Evolutionary conservation across 2,113 vertebrate genomes (phyloP), one percentile per base, ranked within the genome.

Genomic region (Brienomyrus longianalis): DNA sequence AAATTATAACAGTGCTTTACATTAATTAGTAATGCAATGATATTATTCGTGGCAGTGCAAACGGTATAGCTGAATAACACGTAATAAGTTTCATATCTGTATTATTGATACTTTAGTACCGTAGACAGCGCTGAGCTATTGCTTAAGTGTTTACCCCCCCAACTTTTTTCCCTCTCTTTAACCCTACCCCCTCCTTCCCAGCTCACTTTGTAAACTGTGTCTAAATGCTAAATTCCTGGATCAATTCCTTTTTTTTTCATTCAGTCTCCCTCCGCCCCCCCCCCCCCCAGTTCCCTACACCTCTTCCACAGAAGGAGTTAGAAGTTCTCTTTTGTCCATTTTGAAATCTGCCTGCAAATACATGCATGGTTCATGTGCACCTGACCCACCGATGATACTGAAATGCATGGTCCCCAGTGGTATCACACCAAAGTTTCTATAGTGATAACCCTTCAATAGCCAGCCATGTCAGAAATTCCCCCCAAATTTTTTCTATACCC

Each of bases 151-250:
- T 94, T 92, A 90, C 92, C 93, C 92, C 91, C 80, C 62, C 90
- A 9, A 7, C 2, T 83, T 80, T 93, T 93, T 92, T 89, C 91
- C 92, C 92, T 90, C 91, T 92, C 92, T 87, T 47, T 87, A 90
- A 47, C 92, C 92, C 89, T 51, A 84, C 91, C 92, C 92, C 90
- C 92, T 92, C 93, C 92, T 91, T 93, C 93, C 94, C 90, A 92
- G 94, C 94, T 95, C 92, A 93, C 95, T 96, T 95, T 94, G 95
- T 95, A 96, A 96, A 96, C 95, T 95, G 95, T 96, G 95, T 96
- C 95, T 96, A 96, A 96, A 96, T 96, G 95, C 95, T 95, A 96
- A 96, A 96, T 94, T 95, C 95, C 91, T 92, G 89, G 94, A 95
- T 95, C 95, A 96, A 95, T 96, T 96, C 95, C 87, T 17, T 95